Evolutionary conservation across 2,888 invertebrate species (phyloP), one percentile per base, ranked within the genome.

Genomic region (Apomyelois bistriatella): DNA sequence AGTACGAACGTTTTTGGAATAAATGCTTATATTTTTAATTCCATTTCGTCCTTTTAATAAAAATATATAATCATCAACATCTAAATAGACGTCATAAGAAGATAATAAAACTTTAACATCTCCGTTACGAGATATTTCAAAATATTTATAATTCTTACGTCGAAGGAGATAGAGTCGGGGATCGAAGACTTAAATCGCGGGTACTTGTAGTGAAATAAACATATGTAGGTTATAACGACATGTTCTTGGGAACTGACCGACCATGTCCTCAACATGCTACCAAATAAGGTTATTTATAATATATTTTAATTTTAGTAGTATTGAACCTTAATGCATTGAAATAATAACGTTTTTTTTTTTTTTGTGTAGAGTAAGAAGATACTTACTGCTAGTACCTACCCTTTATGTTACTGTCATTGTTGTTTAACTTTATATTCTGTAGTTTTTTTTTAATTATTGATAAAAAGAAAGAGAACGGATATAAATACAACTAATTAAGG

Each of bases 81-180:
- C 40, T 52, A 54, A 40, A 37, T 38, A 47, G 47, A 47, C 51
- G 30, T 42, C 50, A 51, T 47, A 51, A 43, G 47, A 28, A 17
- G 16, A 32, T 28, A 32, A 13, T 12, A 48, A 30, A 17, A 32
- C 35, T 32, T 35, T 43, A 42, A 53, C 30, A 16, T 47, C 38
- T 30, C 47, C 12, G 30, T 46, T 48, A 48, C n/a, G n/a, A 28
- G 22, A 37, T 6, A 9, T 22, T 22, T 37, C 22, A 12, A 22
- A 36, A 36, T 9, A 12, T 6, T 28, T 43, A 1, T 28, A 43
- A 22, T 1, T 12, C 43, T 13, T 43, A 43, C 2, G 1, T 6
- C 1, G 3, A 13, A 7, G 9, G 9, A 3, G 3, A 5, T 49
- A 49, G 15, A 49, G 48, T 49, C 30, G 38, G 1, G 22, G 30